Evolutionary conservation across 1,140 invertebrate genomes (phyloP).

Genomic region (Drosophila chauvacae): DNA sequence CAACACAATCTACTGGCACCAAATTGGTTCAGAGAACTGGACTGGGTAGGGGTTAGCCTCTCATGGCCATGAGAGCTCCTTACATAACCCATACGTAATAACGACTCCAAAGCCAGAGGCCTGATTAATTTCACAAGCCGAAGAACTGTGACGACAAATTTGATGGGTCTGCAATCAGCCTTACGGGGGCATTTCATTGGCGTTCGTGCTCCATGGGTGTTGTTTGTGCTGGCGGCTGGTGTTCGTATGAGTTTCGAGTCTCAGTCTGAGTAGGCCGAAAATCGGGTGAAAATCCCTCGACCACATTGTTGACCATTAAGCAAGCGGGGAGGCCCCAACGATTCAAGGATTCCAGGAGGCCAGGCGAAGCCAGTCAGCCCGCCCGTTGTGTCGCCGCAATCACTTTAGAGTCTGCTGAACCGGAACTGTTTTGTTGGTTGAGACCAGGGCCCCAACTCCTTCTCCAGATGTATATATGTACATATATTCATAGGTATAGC

Average conservation of each 20-base stretch:
- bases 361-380: not conserved
- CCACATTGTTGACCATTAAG: conserved; percentile 38
- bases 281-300: conserved; percentile 17
- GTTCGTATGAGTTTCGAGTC: not conserved
- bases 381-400: conserved; percentile 51
- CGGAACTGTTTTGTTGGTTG: conserved; percentile 59
- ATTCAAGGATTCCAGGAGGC: conserved; percentile 2
- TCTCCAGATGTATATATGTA: not conserved
- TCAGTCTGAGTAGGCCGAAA: conserved; percentile 28
- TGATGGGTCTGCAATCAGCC: conserved; percentile 36
- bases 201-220: conserved; percentile 2
- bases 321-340: not conserved
- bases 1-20: conserved; percentile 1
- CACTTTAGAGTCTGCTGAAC: conserved; percentile 74
- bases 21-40: conserved; percentile 10
- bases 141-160: conserved; percentile 37
- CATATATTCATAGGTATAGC: not conserved
- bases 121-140: conserved; percentile 26
- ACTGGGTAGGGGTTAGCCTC: not conserved
- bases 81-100: conserved; percentile 25
- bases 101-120: conserved; percentile 4
- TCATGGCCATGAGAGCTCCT: not conserved
- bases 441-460: not conserved
- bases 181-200: conserved; percentile 2
- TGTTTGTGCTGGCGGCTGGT: not conserved